These are phyloP conservation scores for Lates japonicus DNA, from an alignment of 2,797 vertebrate genomes.

Conservation along the genomic window DNA sequence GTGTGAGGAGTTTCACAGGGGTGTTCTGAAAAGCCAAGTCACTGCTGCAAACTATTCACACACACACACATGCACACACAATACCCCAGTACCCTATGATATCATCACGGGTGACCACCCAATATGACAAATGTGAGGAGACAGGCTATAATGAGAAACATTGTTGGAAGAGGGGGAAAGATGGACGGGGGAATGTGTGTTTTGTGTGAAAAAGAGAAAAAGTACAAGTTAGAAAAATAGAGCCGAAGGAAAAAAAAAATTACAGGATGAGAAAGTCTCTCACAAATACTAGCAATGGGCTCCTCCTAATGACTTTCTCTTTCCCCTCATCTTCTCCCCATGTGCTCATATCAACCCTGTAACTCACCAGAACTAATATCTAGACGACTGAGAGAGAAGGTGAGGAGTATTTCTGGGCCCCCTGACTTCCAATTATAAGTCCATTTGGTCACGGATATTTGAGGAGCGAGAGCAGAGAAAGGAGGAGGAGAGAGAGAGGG, in stretches of 20 bases:
- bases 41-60: slow-evolving; percentile 16
- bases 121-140: slow-evolving; percentile 74
- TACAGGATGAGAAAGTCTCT: slow-evolving; percentile 42
- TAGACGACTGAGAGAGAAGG: slow-evolving; percentile 58
- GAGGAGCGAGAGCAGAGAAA: slow-evolving; percentile 37
- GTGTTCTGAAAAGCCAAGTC: slow-evolving; percentile 37
- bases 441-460: slow-evolving; percentile 79
- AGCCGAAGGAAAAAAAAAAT: slow-evolving; percentile 14
- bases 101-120: slow-evolving; percentile 67
- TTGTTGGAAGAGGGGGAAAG: slow-evolving; percentile 42
- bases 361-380: slow-evolving; percentile 79
- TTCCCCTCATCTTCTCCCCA: slow-evolving; percentile 59
- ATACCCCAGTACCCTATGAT: slow-evolving; percentile 37
- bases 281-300: slow-evolving; percentile 38
- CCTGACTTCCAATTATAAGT: slow-evolving; percentile 82
- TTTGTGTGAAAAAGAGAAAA: slow-evolving; percentile 12
- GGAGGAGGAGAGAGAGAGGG: neutral
- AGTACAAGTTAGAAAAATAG: slow-evolving; percentile 5
- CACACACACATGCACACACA: slow-evolving; percentile 13
- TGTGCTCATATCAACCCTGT: slow-evolving; percentile 64
- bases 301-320: slow-evolving; percentile 68
- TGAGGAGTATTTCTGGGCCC: slow-evolving; percentile 65
- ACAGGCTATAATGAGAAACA: slow-evolving; percentile 71
- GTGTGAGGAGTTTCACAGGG: slow-evolving; percentile 23
- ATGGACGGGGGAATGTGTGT: slow-evolving; percentile 25